Evolutionary conservation across 2,888 invertebrate species (phyloP).

Genomic region (Megamerina dolium): DNA sequence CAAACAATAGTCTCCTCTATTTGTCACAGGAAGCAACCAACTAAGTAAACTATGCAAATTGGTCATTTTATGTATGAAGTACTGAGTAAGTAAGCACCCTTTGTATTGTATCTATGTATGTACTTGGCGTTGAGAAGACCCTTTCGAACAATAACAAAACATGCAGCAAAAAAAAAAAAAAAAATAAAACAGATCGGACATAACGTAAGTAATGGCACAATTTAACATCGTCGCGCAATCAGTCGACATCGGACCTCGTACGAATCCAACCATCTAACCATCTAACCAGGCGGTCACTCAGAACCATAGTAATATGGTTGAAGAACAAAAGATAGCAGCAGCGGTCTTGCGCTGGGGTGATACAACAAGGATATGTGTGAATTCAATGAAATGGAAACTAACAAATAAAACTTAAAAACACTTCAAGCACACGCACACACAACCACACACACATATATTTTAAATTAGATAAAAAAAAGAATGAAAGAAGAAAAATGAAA

Average conservation of each 20-base stretch:
- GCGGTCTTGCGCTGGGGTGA: background rate
- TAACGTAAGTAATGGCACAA: slow-evolving; percentile 13
- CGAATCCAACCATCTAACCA: background rate
- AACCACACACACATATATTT: too few species aligned
- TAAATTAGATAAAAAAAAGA: background rate
- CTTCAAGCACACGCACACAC: too few species aligned
- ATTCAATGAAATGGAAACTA: slow-evolving; percentile 5
- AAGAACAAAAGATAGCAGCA: background rate
- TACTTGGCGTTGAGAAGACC: too few species aligned
- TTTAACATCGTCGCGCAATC: slow-evolving; percentile 13
- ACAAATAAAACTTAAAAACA: too few species aligned
- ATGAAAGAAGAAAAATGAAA: background rate
- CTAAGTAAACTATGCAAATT: slow-evolving; percentile 45
- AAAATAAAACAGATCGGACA: too few species aligned
- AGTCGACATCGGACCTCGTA: background rate
- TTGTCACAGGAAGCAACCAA: slow-evolving; percentile 40
- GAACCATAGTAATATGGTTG: background rate
- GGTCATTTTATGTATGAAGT: slow-evolving; percentile 42
- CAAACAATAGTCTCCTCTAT: too few species aligned
- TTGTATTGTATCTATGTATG: too few species aligned
- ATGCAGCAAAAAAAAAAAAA: background rate
- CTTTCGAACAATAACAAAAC: slow-evolving; percentile 5
- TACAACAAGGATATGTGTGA: slow-evolving; percentile 4
- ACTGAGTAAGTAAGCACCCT: too few species aligned
- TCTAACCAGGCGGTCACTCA: too few species aligned